Evolutionary conservation across 2,888 invertebrate species (phyloP).

Genomic region (Blera fallax): DNA sequence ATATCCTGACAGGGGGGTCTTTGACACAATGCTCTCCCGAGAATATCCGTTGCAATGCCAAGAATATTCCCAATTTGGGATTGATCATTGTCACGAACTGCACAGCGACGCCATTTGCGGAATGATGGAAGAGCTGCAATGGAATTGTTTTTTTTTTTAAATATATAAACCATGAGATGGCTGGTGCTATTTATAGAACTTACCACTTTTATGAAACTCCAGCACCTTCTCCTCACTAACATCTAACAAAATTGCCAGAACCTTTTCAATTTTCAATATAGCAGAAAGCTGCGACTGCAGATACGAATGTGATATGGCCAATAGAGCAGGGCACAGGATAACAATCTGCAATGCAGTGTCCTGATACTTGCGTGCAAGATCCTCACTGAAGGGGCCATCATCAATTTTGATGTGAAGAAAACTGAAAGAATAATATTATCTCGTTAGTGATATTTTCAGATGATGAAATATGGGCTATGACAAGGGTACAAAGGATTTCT

Average conservation of each 20-base stretch:
- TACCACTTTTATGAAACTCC: slow-evolving; percentile 87
- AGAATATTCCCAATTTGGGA: slow-evolving; percentile 92
- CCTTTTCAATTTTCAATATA: slow-evolving; percentile 85
- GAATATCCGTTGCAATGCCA: slow-evolving; percentile 90
- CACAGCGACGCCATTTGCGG: slow-evolving; percentile 91
- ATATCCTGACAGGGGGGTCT: slow-evolving; percentile 85
- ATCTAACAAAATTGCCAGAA: slow-evolving; percentile 91
- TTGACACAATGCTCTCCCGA: slow-evolving; percentile 85
- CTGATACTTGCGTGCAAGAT: slow-evolving; percentile 83
- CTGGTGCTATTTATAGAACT: slow-evolving; percentile 22
- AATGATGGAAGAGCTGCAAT: slow-evolving; percentile 86
- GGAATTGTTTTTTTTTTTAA: not conserved
- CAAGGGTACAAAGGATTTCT: no score
- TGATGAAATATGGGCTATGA: no score
- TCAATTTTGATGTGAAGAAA: slow-evolving; percentile 89
- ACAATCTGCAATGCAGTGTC: slow-evolving; percentile 90
- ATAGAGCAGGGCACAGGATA: slow-evolving; percentile 89
- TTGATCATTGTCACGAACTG: slow-evolving; percentile 91
- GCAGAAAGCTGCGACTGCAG: slow-evolving; percentile 79
- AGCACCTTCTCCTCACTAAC: slow-evolving; percentile 88
- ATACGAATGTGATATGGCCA: slow-evolving; percentile 82
- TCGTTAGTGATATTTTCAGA: no score
- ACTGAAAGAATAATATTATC: slow-evolving; percentile 82
- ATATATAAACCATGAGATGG: no score
- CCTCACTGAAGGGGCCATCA: slow-evolving; percentile 84